Evolutionary conservation across 2,797 vertebrate species (phyloP), one percentile per base, ranked within the genome.

Genomic region (Pteropus rufus): DNA sequence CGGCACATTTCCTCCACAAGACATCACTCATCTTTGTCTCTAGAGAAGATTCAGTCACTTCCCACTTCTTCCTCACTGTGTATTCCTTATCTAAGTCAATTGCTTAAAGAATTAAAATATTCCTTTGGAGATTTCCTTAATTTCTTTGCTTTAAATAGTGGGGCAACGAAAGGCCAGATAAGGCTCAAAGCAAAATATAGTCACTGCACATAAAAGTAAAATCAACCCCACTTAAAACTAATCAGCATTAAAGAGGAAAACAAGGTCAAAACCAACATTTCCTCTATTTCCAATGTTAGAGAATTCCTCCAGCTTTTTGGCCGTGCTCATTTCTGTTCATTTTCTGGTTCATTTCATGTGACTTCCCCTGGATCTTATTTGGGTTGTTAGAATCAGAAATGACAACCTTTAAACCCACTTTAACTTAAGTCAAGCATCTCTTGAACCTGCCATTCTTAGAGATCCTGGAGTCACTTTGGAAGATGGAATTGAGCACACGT

Each of bases 291-390:
- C 73, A 67, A 10, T 11, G 23, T 10, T 54, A 88, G 36, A 79
- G 21, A 72, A 46, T 87, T 83, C 73, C 62, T 82, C 36, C 9
- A 34, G 90, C 6, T 3, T 87, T 95, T 81, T 21, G 19, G 75
- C 69, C 76, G 34, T 41, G 84, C 18, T 96, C 41, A 62, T 67
- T 94, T 88, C 36, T 88, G 36, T 58, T 89, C 60, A 44, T 76
- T 94, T 95, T 95, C 92, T 92, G 89, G 39, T 83, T 91, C 67
- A 76, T 65, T 92, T 96, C 92, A 39, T 19, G 46, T 75, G 67
- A 60, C 90, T 94, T 92, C 89, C 46, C 67, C 44, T 82, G 62
- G 14, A 24, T 90, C 87, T 93, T 91, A 69, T 36, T 81, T 64
- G 41, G 73, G n/a, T 92, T 12, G 4, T 52, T 85, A 56, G 89